Conservation (phyloP, 2,888 invertebrate species). For the Rotaria macrura region DNA sequence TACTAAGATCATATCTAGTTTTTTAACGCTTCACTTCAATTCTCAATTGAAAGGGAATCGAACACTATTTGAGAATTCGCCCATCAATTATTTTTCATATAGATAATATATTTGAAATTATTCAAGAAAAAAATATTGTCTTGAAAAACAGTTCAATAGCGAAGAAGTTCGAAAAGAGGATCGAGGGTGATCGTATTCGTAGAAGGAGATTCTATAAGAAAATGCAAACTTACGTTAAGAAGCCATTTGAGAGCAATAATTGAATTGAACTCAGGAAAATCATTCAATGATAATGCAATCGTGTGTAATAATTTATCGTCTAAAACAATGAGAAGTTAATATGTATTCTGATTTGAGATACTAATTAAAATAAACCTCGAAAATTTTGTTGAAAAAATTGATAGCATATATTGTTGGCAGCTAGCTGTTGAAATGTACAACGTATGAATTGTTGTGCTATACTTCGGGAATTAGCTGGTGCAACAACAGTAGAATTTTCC, state of each 20-base stretch:
- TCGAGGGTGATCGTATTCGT: too few relatives aligned
- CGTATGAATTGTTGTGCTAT: conserved; percentile 92
- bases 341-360: not conserved
- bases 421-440: conserved; percentile 86
- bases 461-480: conserved; percentile 85
- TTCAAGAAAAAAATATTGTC: too few relatives aligned
- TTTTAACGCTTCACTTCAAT: too few relatives aligned
- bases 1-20: too few relatives aligned
- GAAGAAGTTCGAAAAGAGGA: too few relatives aligned
- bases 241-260: conserved; percentile 82
- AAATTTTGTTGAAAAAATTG: conserved; percentile 84
- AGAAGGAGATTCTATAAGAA: not conserved
- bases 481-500: conserved; percentile 56
- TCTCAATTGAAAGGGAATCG: too few relatives aligned
- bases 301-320: conserved; percentile 77
- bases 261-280: conserved; percentile 87
- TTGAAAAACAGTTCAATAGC: too few relatives aligned
- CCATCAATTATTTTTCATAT: too few relatives aligned
- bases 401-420: conserved; percentile 74
- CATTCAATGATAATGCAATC: conserved; percentile 78
- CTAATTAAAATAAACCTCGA: conserved; percentile 57
- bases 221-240: conserved; percentile 60
- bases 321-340: conserved; percentile 36
- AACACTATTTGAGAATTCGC: too few relatives aligned
- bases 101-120: too few relatives aligned